Evolutionary conservation across 37 sponge, comb jelly and placozoan genomes (phyloP).

Genomic region (Tethya wilhelma): DNA sequence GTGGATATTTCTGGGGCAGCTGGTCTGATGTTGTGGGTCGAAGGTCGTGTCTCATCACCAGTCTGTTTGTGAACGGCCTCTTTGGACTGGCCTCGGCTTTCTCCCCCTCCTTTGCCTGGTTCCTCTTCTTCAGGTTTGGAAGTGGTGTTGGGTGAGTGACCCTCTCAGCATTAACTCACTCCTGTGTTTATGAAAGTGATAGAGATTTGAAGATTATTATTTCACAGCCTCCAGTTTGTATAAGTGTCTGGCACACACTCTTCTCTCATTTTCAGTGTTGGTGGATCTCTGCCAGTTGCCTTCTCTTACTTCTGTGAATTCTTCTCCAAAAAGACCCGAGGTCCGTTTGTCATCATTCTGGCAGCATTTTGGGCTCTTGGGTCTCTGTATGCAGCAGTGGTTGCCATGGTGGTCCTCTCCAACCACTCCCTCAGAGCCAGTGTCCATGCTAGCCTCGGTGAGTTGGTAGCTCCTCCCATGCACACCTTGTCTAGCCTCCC

Average conservation of each 20-base stretch:
- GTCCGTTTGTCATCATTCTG: constrained; percentile 65
- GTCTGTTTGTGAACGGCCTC: constrained; percentile 79
- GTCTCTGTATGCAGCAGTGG: constrained; percentile 63
- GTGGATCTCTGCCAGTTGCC: constrained; percentile 86
- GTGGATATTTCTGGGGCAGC: constrained; percentile 91
- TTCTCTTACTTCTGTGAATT: constrained; percentile 91
- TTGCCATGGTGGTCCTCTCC: constrained; percentile 62
- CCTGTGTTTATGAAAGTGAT: no score
- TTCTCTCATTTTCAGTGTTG: constrained; percentile 57
- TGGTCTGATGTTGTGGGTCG: constrained; percentile 84
- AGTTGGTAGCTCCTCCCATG: neutral
- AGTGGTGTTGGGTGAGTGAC: constrained; percentile 95
- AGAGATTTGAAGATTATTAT: neutral
- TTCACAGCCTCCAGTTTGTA: neutral
- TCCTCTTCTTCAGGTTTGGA: constrained; percentile 82
- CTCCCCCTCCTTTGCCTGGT: constrained; percentile 59
- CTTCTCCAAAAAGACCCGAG: constrained; percentile 63
- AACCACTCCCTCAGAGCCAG: neutral
- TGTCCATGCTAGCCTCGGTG: neutral
- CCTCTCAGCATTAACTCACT: no score
- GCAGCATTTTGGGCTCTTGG: constrained; percentile 87
- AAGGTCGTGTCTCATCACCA: constrained; percentile 75
- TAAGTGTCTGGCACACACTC: neutral
- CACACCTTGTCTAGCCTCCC: no score
- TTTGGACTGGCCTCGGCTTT: constrained; percentile 84